phyloP scores from a whole-genome alignment of 1,140 invertebrate genomes.

The Nasonia giraulti region DNA sequence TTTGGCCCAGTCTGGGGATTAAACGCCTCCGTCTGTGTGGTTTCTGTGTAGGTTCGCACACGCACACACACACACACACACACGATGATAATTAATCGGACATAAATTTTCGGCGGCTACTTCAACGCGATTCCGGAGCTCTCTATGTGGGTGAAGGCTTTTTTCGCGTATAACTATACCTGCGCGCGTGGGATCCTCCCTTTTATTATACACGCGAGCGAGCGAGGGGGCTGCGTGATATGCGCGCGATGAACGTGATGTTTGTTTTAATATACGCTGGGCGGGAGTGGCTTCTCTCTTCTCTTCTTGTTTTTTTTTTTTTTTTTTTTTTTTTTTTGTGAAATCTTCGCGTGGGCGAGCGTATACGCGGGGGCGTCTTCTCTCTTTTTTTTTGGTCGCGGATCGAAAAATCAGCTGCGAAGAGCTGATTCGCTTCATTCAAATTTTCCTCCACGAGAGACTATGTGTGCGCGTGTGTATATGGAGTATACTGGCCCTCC shows the following conservation, averaged over 20 bases:
- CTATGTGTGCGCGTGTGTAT: no score
- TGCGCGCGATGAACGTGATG: no score
- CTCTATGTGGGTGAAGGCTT: conserved; percentile 30
- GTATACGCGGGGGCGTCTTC: no score
- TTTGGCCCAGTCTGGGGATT: background rate
- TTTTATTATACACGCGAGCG: no score
- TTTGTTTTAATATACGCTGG: background rate
- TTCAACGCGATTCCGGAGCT: background rate
- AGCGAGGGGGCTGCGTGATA: background rate
- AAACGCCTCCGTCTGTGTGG: background rate
- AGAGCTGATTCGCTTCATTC: background rate
- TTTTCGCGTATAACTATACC: no score
- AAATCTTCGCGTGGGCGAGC: no score
- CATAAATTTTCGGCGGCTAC: background rate
- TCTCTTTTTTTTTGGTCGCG: no score
- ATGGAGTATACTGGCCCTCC: background rate
- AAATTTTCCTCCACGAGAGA: background rate
- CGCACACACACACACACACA: background rate
- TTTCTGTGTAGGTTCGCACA: no score
- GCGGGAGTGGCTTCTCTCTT: background rate
- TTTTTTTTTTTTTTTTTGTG: no score
- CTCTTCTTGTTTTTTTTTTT: no score
- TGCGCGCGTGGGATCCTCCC: background rate
- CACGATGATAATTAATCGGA: background rate
- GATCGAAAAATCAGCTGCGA: no score